A percentile compares a stretch with the other conserved stretches of the same genome.
phyloP scores from a whole-genome alignment of 2,888 invertebrate genomes.

The Drosophila paranaensis region DNA sequence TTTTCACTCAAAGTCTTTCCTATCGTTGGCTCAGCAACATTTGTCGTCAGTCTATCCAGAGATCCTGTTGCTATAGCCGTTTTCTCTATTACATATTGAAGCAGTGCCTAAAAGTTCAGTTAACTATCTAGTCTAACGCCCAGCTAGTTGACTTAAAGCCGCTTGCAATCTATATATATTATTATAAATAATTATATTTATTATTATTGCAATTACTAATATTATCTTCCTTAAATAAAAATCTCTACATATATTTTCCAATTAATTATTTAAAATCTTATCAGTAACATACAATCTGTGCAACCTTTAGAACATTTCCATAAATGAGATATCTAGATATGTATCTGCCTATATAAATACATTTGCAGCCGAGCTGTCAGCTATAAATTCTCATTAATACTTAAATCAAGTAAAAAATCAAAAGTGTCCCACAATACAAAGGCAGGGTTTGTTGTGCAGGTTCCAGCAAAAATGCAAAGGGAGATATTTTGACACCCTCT shows the following conservation, averaged over 20 bases:
- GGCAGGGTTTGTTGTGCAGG: conserved; percentile 52
- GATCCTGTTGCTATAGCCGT: neutral
- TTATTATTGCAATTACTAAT: too few species aligned
- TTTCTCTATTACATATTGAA: neutral
- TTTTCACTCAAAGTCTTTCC: too few species aligned
- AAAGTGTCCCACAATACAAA: conserved; percentile 69
- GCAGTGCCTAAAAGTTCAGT: neutral
- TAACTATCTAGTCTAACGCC: neutral
- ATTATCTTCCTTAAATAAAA: too few species aligned
- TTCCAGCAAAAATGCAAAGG: conserved; percentile 37
- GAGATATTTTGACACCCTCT: neutral
- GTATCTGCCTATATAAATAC: neutral
- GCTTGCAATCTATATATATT: too few species aligned
- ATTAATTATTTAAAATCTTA: neutral
- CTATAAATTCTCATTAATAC: conserved; percentile 74
- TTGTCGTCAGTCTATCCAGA: neutral
- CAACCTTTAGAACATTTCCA: neutral
- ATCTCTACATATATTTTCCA: neutral
- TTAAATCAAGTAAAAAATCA: conserved; percentile 79
- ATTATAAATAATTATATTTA: too few species aligned
- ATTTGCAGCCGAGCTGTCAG: conserved; percentile 32
- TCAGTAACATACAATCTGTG: neutral
- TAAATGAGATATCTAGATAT: neutral
- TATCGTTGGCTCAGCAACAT: too few species aligned
- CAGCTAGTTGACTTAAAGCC: too few species aligned